These are phyloP conservation scores for Sander vitreus DNA, from an alignment of 2,113 vertebrate genomes.

Conservation along the genomic window DNA sequence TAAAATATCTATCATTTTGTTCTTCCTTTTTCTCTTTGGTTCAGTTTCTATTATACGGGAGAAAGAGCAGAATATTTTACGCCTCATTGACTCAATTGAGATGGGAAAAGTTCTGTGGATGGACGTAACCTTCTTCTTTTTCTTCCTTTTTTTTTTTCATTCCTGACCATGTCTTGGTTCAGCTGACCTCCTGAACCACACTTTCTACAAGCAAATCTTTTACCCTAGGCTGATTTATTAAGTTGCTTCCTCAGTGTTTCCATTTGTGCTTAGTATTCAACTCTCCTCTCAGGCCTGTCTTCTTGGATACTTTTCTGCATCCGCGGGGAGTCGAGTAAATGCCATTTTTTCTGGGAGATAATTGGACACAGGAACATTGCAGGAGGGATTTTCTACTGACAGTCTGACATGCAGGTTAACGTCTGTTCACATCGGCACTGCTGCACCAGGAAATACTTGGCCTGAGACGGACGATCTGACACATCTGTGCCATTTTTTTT, in stretches of 20 bases:
- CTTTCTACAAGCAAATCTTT: slow-evolving; percentile 40
- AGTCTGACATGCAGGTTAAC: slow-evolving; percentile 66
- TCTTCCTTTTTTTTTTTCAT: not conserved
- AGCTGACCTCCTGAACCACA: slow-evolving; percentile 27
- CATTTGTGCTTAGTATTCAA: slow-evolving; percentile 61
- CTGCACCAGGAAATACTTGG: slow-evolving; percentile 20
- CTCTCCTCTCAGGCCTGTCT: slow-evolving; percentile 51
- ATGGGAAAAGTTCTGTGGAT: not conserved
- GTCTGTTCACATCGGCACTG: slow-evolving; percentile 42
- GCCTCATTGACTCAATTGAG: slow-evolving; percentile 14
- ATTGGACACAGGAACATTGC: slow-evolving; percentile 71
- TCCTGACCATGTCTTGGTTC: not conserved
- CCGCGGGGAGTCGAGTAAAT: slow-evolving; percentile 61
- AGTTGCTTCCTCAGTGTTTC: slow-evolving; percentile 32
- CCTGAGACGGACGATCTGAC: slow-evolving; percentile 45
- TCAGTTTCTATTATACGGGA: slow-evolving; percentile 26
- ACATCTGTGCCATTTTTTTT: slow-evolving; percentile 23
- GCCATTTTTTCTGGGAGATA: slow-evolving; percentile 64
- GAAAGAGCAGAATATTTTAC: slow-evolving; percentile 24
- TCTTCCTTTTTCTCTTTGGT: slow-evolving; percentile 15
- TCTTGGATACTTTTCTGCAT: slow-evolving; percentile 41
- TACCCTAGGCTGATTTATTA: slow-evolving; percentile 58
- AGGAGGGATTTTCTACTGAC: slow-evolving; percentile 62
- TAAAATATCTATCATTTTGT: not conserved
- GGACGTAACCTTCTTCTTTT: not conserved